Evolutionary conservation across 2,888 invertebrate genomes (phyloP).

Genomic region (Sarcophaga caerulescens): DNA sequence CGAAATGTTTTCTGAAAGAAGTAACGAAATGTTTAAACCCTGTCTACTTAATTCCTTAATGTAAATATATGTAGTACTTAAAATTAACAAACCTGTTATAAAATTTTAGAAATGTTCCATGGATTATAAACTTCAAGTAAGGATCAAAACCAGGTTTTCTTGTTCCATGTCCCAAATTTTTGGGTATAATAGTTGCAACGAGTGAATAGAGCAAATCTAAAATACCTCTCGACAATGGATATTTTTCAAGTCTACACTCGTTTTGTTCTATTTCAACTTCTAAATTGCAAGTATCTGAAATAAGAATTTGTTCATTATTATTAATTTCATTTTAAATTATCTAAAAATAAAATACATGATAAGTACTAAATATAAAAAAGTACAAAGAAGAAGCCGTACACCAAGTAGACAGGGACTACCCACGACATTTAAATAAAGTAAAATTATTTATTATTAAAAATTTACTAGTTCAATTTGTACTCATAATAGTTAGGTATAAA

Average conservation of each 20-base stretch:
- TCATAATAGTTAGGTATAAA: too few relatives aligned
- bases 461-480: too few relatives aligned
- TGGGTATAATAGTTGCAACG: constrained; percentile 87
- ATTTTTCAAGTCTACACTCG: constrained; percentile 94
- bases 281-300: constrained; percentile 82
- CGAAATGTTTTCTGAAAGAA: too few relatives aligned
- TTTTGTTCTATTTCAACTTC: constrained; percentile 95
- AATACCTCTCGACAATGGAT: constrained; percentile 92
- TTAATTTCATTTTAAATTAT: too few relatives aligned
- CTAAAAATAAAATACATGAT: too few relatives aligned
- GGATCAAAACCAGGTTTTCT: constrained; percentile 94
- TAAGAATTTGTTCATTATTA: too few relatives aligned
- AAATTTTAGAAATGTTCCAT: constrained; percentile 90
- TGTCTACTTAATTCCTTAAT: neutral
- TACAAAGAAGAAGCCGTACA: too few relatives aligned
- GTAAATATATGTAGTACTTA: constrained; percentile 66
- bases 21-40: too few relatives aligned
- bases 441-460: too few relatives aligned
- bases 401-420: too few relatives aligned
- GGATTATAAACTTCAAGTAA: constrained; percentile 91
- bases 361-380: too few relatives aligned
- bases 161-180: constrained; percentile 90
- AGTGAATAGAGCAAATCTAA: constrained; percentile 88
- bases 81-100: constrained; percentile 76
- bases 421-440: too few relatives aligned